phyloP scores from a whole-genome alignment of 2,797 vertebrate genomes.

The Clarias fuscus region DNA sequence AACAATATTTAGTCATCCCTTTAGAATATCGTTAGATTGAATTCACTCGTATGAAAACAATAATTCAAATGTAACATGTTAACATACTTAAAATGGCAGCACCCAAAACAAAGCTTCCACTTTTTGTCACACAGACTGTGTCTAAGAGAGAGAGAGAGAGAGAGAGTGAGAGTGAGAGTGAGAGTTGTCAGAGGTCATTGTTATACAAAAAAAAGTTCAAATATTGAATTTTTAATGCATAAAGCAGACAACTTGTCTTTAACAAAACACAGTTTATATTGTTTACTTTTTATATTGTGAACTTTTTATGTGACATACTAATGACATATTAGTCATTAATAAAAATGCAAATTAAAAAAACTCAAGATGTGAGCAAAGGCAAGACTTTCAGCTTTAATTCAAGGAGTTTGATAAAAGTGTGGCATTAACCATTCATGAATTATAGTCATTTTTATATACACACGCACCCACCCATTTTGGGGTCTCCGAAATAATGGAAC shows the following conservation, averaged over 20 bases:
- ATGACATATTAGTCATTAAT: not conserved
- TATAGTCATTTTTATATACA: too few species aligned
- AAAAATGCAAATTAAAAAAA: too few species aligned
- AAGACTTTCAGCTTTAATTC: too few species aligned
- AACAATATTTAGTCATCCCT: not conserved
- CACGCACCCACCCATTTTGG: too few species aligned
- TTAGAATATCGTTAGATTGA: not conserved
- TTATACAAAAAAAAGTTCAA: not conserved
- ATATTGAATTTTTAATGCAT: not conserved
- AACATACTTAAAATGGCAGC: not conserved
- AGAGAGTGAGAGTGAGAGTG: not conserved
- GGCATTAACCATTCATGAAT: too few species aligned
- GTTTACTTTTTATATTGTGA: too few species aligned
- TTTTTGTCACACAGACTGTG: not conserved
- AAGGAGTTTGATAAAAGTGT: too few species aligned
- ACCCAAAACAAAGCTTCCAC: not conserved
- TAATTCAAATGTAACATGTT: not conserved
- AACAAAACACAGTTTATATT: too few species aligned
- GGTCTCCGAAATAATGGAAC: too few species aligned
- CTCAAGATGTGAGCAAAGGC: too few species aligned
- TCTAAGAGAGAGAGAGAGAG: not conserved
- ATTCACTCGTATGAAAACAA: not conserved
- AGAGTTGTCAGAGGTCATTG: not conserved
- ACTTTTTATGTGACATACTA: not conserved
- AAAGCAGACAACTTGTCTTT: not conserved